Conservation (phyloP, 2,797 vertebrate species). For the Darevskia mixta region DNA sequence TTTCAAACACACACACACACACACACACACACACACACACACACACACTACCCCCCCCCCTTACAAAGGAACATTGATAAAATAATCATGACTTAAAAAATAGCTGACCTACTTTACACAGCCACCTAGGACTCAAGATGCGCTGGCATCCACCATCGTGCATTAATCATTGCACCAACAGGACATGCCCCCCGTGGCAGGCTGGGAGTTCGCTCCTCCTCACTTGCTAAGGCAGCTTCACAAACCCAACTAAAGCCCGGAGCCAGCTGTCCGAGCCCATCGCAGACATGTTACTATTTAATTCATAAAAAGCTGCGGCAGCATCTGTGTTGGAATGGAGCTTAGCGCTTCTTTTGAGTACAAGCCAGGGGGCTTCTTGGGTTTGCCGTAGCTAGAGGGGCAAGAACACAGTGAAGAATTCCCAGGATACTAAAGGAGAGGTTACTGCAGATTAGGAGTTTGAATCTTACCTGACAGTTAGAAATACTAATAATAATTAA, state of each 20-base stretch:
- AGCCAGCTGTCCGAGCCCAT: background rate
- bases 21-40: background rate
- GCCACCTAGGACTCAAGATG: background rate
- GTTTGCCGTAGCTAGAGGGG: background rate
- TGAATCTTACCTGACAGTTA: too few species aligned
- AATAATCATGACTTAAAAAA: constrained; percentile 60
- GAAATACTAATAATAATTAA: too few species aligned
- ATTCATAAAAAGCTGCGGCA: rapidly evolving
- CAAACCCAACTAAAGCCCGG: background rate
- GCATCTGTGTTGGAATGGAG: background rate
- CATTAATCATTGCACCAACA: rapidly evolving
- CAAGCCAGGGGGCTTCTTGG: background rate
- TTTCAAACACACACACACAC: background rate
- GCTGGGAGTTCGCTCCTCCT: rapidly evolving
- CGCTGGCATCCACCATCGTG: background rate
- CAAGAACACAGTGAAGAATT: background rate
- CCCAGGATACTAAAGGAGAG: too few species aligned
- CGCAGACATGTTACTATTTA: rapidly evolving
- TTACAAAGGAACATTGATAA: constrained; percentile 35
- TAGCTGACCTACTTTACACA: constrained; percentile 49
- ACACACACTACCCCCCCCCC: background rate
- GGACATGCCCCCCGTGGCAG: rapidly evolving
- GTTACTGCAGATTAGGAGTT: background rate
- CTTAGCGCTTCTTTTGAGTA: background rate
- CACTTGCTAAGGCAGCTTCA: background rate